Conservation (phyloP, 2,113 vertebrate genomes). For the Oreochromis tanganicae region DNA sequence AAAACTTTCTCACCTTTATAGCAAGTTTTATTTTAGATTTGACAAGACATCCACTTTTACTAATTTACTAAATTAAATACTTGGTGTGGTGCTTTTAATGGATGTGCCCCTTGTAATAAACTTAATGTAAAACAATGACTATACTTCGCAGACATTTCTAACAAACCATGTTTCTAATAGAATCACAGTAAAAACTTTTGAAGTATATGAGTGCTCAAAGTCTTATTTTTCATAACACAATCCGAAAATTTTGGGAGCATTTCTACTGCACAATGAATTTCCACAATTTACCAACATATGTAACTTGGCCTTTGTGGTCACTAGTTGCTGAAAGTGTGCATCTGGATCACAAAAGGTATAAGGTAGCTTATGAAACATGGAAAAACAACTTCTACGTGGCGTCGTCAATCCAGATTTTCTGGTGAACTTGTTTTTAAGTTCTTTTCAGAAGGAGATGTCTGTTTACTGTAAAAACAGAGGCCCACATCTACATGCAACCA, state of each 20-base stretch:
- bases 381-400: conserved; percentile 71
- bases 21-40: not conserved
- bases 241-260: not conserved
- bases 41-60: not conserved
- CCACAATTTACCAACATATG: not conserved
- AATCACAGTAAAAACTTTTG: not conserved
- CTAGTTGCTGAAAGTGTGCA: not conserved
- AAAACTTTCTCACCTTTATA: not conserved
- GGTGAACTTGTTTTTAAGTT: conserved; percentile 81
- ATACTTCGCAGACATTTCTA: not conserved
- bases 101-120: not conserved
- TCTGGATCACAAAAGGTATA: conserved; percentile 68
- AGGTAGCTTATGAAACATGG: conserved; percentile 76
- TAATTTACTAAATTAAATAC: not conserved
- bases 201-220: not conserved
- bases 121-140: not conserved
- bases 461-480: conserved; percentile 67
- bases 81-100: not conserved
- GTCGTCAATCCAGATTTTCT: conserved; percentile 58
- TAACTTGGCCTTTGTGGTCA: not conserved
- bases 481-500: not conserved
- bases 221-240: not conserved
- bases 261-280: not conserved
- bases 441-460: conserved; percentile 75
- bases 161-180: not conserved